Base-by-base conservation (phyloP, 2,113 vertebrate genomes). In the Cnemophilus loriae region DNA sequence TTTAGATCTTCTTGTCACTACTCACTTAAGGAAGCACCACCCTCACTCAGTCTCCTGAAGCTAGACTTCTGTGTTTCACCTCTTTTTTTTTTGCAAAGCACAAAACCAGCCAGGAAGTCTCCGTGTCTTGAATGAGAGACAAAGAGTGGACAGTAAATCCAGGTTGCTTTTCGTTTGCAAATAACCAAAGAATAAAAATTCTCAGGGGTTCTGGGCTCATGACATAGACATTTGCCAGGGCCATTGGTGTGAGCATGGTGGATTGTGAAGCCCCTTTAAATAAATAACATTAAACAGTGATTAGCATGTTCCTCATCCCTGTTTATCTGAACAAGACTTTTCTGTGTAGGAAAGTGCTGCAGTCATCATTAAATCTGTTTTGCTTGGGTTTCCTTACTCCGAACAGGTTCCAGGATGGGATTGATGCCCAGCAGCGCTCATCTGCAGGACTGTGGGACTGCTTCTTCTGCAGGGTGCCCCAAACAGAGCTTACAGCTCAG, bases 361-460 rank as follows among this genome's bases (percentile, higher is more conserved):
- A 84, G 27, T 22, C 17, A 35, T 75, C 42, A 19, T 55, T 52
- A 75, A 91, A 82, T 4, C 2, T 63, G 10, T 56, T 64, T 52
- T 16, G 7, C 13, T 63, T 84, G 70, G 6, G 5, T 70, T 70
- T 70, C 30, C 56, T 82, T 56, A 30, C 70, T 81, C 24, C 1
- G 5, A 39, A 42, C 6, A 67, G 2, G 5, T 87, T 78, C 42
- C 16, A 60, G 21, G 10, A 18, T 52, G 15, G 23, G 19, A 50
- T 0, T 63, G 76, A 33, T 74, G 26, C 9, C 37, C 59, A 57
- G 1, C 3, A 50, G 10, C 8, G 8, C 13, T 69, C 1, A 0
- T 50, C n/a, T 55, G 14, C 37, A 41, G 28, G 22, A 37, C 4
- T 42, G 15, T 41, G 23, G 6, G 17, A 6, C 22, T 60, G 7